A percentile compares a stretch with the other conserved stretches of the same genome.
Conservation (phyloP, 2,888 invertebrate genomes). For the Andricus quercusramuli region DNA sequence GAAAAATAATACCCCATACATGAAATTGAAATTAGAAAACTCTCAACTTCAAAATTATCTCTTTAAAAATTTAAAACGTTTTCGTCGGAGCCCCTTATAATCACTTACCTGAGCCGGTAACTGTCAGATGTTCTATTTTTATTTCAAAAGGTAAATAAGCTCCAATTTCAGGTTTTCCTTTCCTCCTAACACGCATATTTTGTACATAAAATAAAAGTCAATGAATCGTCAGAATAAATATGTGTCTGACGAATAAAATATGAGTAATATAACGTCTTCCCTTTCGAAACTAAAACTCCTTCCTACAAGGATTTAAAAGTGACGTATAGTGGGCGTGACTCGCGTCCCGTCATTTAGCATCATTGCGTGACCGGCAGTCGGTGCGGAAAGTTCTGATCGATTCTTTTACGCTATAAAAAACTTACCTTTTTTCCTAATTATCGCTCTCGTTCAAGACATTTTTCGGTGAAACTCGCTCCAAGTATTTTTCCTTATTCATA, state of each 20-base stretch:
- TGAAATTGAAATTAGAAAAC: too few species aligned
- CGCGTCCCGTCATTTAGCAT: constrained; percentile 26
- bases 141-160: constrained; percentile 12
- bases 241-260: neutral
- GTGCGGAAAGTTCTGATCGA: constrained; percentile 20
- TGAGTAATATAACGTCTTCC: neutral
- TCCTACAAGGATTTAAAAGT: neutral
- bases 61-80: neutral
- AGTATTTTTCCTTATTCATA: neutral
- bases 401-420: constrained; percentile 6
- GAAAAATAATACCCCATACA: too few species aligned
- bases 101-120: constrained; percentile 15
- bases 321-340: constrained; percentile 31
- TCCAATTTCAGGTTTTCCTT: neutral
- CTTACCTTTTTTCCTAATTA: neutral
- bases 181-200: neutral
- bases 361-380: constrained; percentile 37
- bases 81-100: neutral
- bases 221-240: neutral
- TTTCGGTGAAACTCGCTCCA: neutral
- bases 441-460: neutral
- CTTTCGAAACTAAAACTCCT: neutral
- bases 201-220: neutral
- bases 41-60: too few species aligned
- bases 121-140: neutral